phyloP scores from a whole-genome alignment of 2,797 vertebrate genomes.

The Chaetophractus vellerosus region DNA sequence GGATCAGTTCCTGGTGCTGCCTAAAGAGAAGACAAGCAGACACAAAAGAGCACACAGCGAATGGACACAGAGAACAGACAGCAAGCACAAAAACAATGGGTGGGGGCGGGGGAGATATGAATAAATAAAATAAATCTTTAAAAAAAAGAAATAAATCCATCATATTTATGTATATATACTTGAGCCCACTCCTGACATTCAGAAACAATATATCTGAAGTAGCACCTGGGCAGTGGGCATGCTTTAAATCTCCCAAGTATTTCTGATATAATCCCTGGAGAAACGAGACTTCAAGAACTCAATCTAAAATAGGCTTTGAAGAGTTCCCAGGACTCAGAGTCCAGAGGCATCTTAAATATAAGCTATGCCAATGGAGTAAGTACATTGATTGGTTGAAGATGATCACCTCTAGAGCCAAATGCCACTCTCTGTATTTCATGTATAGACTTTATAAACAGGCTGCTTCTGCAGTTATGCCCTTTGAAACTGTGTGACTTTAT shows the following conservation, averaged over 20 bases:
- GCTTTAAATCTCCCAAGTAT: not conserved
- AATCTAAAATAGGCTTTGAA: not conserved
- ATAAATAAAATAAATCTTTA: no score
- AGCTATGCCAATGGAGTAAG: constrained; percentile 6
- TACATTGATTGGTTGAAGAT: constrained; percentile 1
- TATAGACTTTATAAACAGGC: constrained; percentile 23
- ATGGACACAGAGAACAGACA: no score
- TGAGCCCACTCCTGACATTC: not conserved
- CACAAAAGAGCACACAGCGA: no score
- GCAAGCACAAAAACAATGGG: no score
- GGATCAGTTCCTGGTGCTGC: no score
- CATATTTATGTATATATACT: not conserved
- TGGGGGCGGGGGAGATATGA: no score
- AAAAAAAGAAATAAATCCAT: not conserved
- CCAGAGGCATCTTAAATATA: not conserved
- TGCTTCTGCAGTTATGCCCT: not conserved
- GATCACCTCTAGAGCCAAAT: not conserved
- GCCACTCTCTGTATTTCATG: constrained; percentile 18
- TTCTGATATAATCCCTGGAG: not conserved
- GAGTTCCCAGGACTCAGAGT: not conserved
- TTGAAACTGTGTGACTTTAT: not conserved
- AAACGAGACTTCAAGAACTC: not conserved
- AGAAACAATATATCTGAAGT: not conserved
- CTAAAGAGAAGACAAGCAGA: no score
- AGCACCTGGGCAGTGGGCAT: not conserved